Base-by-base conservation (phyloP, 30 jellyfish, hydroid and myxozoan genomes). In the Aurelia aurita region DNA sequence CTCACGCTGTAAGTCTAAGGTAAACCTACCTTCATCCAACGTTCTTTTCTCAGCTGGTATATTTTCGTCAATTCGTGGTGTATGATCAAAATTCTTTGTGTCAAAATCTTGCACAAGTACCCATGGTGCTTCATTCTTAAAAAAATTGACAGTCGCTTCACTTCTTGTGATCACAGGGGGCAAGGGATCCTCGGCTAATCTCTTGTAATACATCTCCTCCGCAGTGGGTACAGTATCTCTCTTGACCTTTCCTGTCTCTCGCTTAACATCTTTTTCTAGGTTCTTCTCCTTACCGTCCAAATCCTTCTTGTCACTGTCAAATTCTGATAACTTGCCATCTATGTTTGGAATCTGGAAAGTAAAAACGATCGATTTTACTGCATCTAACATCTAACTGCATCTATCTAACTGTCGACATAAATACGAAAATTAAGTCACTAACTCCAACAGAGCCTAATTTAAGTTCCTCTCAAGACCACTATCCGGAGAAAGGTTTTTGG, bases 41-140 rank as follows among this genome's bases (percentile, higher is more conserved):
- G 88, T 76, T 25, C 88, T 57, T 25, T 76, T 76, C 27, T 76
- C 88, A 19, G 88, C 88, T 11, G 88, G 88, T 26, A 76, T 39
- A 43, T 58, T 59, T 26, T 23, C 28, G 43, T 76, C 88, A 1
- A 31, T 31, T 1, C 61, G 77, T 11, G 88, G 88, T 6, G 65
- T 58, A 32, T 76, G 88, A 32, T 76, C 88, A 35, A 76, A 58
- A 27, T 39, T 76, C 19, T 51, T 64, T 21, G 25, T 65, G 55
- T 76, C 77, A 22, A 57, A 76, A 45, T 76, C 88, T 55, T 58
- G 77, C 21, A 76, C 69, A 32, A 73, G 74, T n/a, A 63, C 89
- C 95, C 95, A 86, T 3, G 95, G 95, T 32, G 84, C 89, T 13
- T 57, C 68, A 31, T 68, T 58, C 55, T 63, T 72, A 39, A 72